Base-by-base conservation (phyloP, 2,888 invertebrate genomes). In the Adela reaumurella region DNA sequence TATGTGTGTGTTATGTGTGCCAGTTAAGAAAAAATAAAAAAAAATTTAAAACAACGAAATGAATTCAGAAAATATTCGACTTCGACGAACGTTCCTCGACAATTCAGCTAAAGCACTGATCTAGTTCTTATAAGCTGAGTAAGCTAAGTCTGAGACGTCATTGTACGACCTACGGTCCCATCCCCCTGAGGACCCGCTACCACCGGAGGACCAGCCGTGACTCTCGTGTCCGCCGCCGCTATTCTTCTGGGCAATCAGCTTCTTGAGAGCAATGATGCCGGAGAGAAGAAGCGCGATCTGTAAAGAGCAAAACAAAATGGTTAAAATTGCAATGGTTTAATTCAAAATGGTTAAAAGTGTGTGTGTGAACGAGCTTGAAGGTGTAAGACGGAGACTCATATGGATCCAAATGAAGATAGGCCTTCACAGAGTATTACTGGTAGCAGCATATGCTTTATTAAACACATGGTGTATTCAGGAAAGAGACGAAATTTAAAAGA, bases 251-350 rank as follows among this genome's bases (percentile, higher is more conserved):
- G 85, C 81, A 62, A 92, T 79, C 29, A 92, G 72, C 67, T 92
- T 93, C 82, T 93, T 92, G 46, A 92, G 67, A 0, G 89, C 88
- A 59, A 92, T 90, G 62, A 92, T 90, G 53, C 91, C 87, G 3
- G 92, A 85, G 41, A 93, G 73, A 8, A 92, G 83, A 1, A 93
- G 74, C 0, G 92, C 92, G 58, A 93, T 90, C 80, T 89, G 88
- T 51, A 87, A 84, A 20, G 61, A 45, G 50, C 43, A 49, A 29
- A 47, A 17, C 8, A n/a, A n/a, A n/a, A n/a, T n/a, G n/a, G n/a
- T n/a, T n/a, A n/a, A n/a, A n/a, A n/a, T n/a, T n/a, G n/a, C n/a
- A n/a, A n/a, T n/a, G n/a, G n/a, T n/a, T n/a, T n/a, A n/a, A n/a
- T n/a, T n/a, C n/a, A n/a, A n/a, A n/a, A n/a, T n/a, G n/a, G n/a